Base-by-base conservation (phyloP, 2,113 vertebrate species). In the Lampris megalopsis region DNA sequence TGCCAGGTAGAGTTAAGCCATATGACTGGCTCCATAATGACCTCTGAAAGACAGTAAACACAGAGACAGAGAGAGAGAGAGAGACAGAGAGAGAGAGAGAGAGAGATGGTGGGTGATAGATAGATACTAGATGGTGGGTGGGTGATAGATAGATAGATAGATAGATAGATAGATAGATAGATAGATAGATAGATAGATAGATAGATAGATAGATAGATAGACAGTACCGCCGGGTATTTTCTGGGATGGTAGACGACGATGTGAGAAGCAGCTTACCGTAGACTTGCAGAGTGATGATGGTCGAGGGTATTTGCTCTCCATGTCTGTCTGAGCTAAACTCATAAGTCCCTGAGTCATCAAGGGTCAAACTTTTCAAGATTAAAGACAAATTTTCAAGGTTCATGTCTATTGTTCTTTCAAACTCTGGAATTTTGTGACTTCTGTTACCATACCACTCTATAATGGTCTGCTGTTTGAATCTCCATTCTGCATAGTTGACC, bases 341-440 rank as follows among this genome's bases (percentile, higher is more conserved):
- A 37, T 67, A 90, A 0, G 3, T 0, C 56, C 89, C 92, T 67
- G 89, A 88, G 65, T 93, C 88, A 9, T 68, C 1, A 1, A 52
- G 36, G 49, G 43, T 82, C 54, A 93, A 68, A 0, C 47, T 0
- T 38, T 0, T 75, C 4, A 93, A 0, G 37, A 63, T 89, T 75
- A 92, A 56, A 84, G 40, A 81, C 0, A 83, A 73, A 72, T 37
- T 50, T 24, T 0, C 3, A 0, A 0, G 0, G 61, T 89, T 74
- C 1, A 79, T 3, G 0, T 58, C 0, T 13, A 76, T 1, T 71
- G 88, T 84, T 49, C 0, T n/a, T 0, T 1, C 0, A 40, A 89
- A 90, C 24, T 6, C 57, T 0, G 0, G 1, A 13, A 13, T 4
- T 0, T 7, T 0, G 36, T 0, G 0, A n/a, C 0, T 0, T 2